Conservation (phyloP, 2,797 vertebrate genomes). For the Anguilla pacifica region DNA sequence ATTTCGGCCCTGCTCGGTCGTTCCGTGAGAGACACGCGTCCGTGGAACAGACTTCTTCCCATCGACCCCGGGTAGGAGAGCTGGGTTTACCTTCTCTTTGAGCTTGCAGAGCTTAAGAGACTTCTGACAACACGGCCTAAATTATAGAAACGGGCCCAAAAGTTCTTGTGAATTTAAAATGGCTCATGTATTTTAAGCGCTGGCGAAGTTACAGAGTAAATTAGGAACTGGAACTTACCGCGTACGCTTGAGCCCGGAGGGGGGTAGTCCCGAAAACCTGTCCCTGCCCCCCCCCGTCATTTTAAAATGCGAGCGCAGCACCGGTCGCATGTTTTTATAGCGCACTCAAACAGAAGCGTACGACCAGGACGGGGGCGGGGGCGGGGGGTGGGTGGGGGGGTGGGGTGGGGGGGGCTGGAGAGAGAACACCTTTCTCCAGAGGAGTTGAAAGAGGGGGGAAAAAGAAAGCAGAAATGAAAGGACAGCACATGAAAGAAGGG, state of each 20-base stretch:
- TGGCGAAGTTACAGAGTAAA: conserved; percentile 53
- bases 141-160: conserved; percentile 55
- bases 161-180: conserved; percentile 72
- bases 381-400: too few relatives aligned
- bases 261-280: conserved; percentile 34
- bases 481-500: neutral
- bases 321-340: neutral
- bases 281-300: neutral
- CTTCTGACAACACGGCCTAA: conserved; percentile 10
- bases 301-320: conserved; percentile 40
- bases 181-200: conserved; percentile 65
- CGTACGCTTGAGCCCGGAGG: conserved; percentile 34
- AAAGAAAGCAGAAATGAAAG: conserved; percentile 10
- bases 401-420: neutral
- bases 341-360: conserved; percentile 20
- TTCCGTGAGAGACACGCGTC: neutral
- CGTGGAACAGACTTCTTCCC: neutral
- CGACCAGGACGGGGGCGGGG: neutral
- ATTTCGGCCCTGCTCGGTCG: too few relatives aligned
- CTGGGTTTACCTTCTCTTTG: neutral
- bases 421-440: conserved; percentile 30
- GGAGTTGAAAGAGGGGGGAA: conserved; percentile 40
- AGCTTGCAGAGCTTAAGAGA: neutral
- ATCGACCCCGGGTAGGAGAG: neutral
- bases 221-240: conserved; percentile 53